phyloP scores from a whole-genome alignment of 2,797 vertebrate species.

The Cyclopterus lumpus region DNA sequence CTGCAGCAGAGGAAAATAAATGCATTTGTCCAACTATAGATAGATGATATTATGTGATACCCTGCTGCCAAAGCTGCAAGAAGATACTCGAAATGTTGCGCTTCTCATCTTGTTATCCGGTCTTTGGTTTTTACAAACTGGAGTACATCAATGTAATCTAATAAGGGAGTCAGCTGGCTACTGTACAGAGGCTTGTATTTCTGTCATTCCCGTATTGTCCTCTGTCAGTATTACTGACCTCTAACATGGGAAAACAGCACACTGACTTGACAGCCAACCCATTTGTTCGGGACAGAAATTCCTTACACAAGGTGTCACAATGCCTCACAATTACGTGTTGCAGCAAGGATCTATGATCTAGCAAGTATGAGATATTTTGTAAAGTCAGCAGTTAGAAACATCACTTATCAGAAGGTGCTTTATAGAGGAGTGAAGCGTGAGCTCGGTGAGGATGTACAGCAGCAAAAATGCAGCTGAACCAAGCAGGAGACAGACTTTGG shows the following conservation, averaged over 20 bases:
- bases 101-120: slow-evolving; percentile 53
- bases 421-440: slow-evolving; percentile 49
- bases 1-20: slow-evolving; percentile 60
- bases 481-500: slow-evolving; percentile 17
- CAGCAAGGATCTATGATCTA: slow-evolving; percentile 54
- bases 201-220: slow-evolving; percentile 72
- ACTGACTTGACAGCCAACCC: slow-evolving; percentile 62
- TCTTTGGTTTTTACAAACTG: slow-evolving; percentile 60
- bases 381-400: slow-evolving; percentile 64
- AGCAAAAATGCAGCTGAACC: slow-evolving; percentile 48
- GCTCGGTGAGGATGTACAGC: slow-evolving; percentile 49
- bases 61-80: slow-evolving; percentile 44
- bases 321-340: slow-evolving; percentile 61
- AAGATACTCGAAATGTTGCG: slow-evolving; percentile 42
- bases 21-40: slow-evolving; percentile 39
- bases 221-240: slow-evolving; percentile 75
- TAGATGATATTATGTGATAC: slow-evolving; percentile 38
- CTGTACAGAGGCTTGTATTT: slow-evolving; percentile 56
- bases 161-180: slow-evolving; percentile 57
- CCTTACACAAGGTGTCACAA: slow-evolving; percentile 41
- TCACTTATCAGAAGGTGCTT: slow-evolving; percentile 48
- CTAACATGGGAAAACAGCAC: slow-evolving; percentile 65
- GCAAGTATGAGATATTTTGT: slow-evolving; percentile 67
- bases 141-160: slow-evolving; percentile 62
- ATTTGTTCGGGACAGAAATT: slow-evolving; percentile 51